These are phyloP conservation scores for Ptychobarbus kaznakovi DNA, from an alignment of 2,797 vertebrate species.

Conservation along the genomic window DNA sequence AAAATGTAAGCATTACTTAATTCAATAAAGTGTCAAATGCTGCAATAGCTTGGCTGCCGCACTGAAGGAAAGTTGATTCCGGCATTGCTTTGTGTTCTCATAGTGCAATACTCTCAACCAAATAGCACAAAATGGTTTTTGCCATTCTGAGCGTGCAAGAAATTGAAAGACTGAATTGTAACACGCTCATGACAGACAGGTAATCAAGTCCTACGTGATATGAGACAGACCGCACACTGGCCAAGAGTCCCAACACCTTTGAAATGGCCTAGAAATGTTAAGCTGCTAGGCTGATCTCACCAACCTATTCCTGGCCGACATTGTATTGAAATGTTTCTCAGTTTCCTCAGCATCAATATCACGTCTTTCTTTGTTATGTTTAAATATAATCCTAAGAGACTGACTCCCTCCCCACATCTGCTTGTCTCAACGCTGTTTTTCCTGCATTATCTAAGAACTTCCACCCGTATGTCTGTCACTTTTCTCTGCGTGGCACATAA, in stretches of 20 bases:
- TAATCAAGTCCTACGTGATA: constrained; percentile 53
- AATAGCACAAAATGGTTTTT: constrained; percentile 42
- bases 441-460: constrained; percentile 6
- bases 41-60: constrained; percentile 21
- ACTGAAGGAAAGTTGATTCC: constrained; percentile 8
- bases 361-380: constrained; percentile 51
- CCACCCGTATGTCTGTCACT: constrained; percentile 24
- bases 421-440: not conserved
- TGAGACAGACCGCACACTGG: constrained; percentile 41
- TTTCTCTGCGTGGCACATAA: not conserved
- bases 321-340: constrained; percentile 34
- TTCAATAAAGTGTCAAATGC: constrained; percentile 26
- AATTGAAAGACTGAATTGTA: constrained; percentile 56
- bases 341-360: constrained; percentile 25
- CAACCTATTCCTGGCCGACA: constrained; percentile 14
- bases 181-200: constrained; percentile 54
- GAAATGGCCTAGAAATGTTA: constrained; percentile 33
- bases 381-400: constrained; percentile 42
- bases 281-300: constrained; percentile 46
- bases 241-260: constrained; percentile 27
- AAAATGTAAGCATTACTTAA: constrained; percentile 4
- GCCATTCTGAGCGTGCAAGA: constrained; percentile 31
- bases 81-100: constrained; percentile 36
- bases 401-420: not conserved
- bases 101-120: constrained; percentile 30